Evolutionary conservation across 2,888 invertebrate genomes (phyloP).

Genomic region (Blera fallax): DNA sequence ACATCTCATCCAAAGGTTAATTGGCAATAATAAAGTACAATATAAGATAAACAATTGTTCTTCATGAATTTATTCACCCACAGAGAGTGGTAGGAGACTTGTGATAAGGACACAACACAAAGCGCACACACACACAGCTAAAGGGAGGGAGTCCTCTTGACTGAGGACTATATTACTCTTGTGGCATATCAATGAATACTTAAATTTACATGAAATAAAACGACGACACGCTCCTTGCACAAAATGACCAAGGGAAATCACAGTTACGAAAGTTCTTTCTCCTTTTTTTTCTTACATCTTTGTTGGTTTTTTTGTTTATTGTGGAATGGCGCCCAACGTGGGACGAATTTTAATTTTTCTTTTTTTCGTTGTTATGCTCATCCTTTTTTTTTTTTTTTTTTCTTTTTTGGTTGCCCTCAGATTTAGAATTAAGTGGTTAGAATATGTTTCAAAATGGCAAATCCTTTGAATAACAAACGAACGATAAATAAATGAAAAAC

Average conservation of each 20-base stretch:
- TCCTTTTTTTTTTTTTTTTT: slow-evolving; percentile 29
- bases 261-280: slow-evolving; percentile 10
- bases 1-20: slow-evolving; percentile 58
- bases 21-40: slow-evolving; percentile 65
- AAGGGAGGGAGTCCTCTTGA: not conserved
- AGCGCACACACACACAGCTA: not conserved
- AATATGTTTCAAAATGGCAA: slow-evolving; percentile 50
- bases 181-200: slow-evolving; percentile 61
- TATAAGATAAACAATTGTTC: slow-evolving; percentile 65
- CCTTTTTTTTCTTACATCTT: not conserved
- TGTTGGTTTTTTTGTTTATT: not conserved
- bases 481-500: slow-evolving; percentile 11
- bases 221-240: slow-evolving; percentile 46
- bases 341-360: slow-evolving; percentile 44
- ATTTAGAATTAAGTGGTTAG: slow-evolving; percentile 48
- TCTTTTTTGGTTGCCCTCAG: not conserved
- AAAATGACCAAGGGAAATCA: slow-evolving; percentile 63
- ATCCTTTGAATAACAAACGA: slow-evolving; percentile 49
- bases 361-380: not conserved
- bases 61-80: slow-evolving; percentile 40
- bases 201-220: slow-evolving; percentile 55
- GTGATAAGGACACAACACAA: slow-evolving; percentile 2
- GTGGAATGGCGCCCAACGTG: slow-evolving; percentile 44
- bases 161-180: slow-evolving; percentile 36
- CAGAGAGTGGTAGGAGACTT: no score